These are phyloP conservation scores for Ammospiza maritima DNA, from an alignment of 2,797 vertebrate genomes.

Conservation along the genomic window DNA sequence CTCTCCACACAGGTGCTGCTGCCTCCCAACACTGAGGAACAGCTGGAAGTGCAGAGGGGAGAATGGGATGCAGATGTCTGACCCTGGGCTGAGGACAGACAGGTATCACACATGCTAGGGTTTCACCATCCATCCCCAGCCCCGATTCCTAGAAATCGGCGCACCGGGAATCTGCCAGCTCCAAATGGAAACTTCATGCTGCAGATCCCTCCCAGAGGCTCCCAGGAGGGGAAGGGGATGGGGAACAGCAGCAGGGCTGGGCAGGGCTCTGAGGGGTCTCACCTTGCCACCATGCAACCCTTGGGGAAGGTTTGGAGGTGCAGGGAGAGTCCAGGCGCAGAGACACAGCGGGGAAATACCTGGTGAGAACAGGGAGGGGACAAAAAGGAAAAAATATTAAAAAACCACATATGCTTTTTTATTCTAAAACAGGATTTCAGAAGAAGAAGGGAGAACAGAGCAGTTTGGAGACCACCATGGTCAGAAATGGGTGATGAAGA, in stretches of 20 bases:
- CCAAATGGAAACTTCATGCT: conserved; percentile 35
- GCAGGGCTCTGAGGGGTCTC: background rate
- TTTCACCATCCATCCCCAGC: background rate
- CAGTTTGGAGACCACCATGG: background rate
- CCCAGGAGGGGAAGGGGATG: background rate
- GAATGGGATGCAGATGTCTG: conserved; percentile 17
- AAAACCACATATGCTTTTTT: rapidly evolving
- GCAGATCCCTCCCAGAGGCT: background rate
- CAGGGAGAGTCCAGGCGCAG: background rate
- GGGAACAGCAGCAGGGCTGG: background rate
- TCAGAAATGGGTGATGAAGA: background rate
- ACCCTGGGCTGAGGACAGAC: conserved; percentile 33
- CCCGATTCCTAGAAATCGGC: conserved; percentile 48
- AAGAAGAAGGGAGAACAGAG: background rate
- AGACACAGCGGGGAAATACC: background rate
- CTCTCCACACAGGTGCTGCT: background rate
- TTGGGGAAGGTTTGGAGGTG: background rate
- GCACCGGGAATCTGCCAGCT: conserved; percentile 33
- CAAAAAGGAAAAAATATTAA: background rate
- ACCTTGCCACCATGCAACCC: background rate
- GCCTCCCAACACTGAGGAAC: background rate
- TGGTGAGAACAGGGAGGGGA: background rate
- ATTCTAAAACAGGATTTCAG: background rate
- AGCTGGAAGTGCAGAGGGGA: background rate
- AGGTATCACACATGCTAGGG: conserved; percentile 52